Base-by-base conservation (phyloP, 2,888 invertebrate genomes). In the Protodeltote pygarga region DNA sequence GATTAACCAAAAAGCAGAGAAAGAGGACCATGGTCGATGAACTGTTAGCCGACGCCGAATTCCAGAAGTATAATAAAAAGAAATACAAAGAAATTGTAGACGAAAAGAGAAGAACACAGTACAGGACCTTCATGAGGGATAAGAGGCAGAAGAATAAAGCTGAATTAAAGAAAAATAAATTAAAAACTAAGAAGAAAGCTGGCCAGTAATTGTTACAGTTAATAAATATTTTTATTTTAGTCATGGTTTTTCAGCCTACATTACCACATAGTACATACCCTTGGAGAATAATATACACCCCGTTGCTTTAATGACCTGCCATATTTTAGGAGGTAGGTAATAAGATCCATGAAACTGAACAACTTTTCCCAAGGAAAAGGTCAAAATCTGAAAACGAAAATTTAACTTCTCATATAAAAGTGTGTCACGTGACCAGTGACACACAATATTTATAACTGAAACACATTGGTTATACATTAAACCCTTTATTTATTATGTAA, bases 11-110 rank as follows among this genome's bases (percentile, higher is more conserved):
- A 71, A 98, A 97, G 77, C 95, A 97, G 69, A 93, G 98, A 15
- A 98, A 98, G 84, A 93, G 94, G 45, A 97, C 98, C 0, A 93
- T 99, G 73, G 98, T 99, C 0, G 98, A 99, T 64, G 99, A 99
- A 77, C 92, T 99, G 2, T 85, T 99, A 77, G 96, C 96, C 0
- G 97, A 99, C 90, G 96, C 97, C 0, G 95, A 97, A 62, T 96
- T 98, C 79, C 94, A 95, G 58, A 95, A 95, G 74, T 96, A 95
- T 66, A 96, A 95, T 67, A 97, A 97, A 78, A 94, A 94, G 66
- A 96, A 96, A 81, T 97, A 95, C 75, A 94, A 94, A 50, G 95
- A 96, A 77, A 95, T 96, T 20, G 93, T 96, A 20, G 94, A 95
- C 47, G 95, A 95, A 29, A 95, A 94, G 71, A 93, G 94, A 42